Evolutionary conservation across 2,888 invertebrate species (phyloP).

Genomic region (Rhingia rostrata): DNA sequence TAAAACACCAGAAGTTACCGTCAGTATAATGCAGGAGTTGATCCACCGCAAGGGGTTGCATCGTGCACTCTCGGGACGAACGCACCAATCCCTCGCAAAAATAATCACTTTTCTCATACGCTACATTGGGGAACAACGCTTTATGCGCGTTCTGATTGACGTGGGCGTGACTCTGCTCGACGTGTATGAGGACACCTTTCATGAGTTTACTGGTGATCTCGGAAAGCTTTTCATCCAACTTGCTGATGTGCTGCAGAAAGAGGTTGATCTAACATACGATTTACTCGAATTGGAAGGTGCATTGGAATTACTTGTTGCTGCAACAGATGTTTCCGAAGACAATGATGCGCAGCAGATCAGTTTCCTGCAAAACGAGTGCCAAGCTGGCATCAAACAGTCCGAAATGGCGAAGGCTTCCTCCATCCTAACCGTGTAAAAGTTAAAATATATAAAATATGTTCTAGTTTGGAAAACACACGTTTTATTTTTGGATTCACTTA

Average conservation of each 20-base stretch:
- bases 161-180: constrained; percentile 90
- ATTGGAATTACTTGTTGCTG: constrained; percentile 87
- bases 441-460: constrained; percentile 6
- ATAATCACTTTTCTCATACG: constrained; percentile 91
- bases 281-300: constrained; percentile 88
- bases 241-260: constrained; percentile 86
- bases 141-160: constrained; percentile 89
- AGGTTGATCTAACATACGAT: constrained; percentile 87
- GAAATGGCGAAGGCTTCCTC: constrained; percentile 78
- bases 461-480: neutral
- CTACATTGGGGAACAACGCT: constrained; percentile 89
- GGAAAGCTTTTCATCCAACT: constrained; percentile 86
- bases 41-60: constrained; percentile 91
- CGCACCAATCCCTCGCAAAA: constrained; percentile 86
- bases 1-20: constrained; percentile 89
- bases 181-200: constrained; percentile 87
- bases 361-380: constrained; percentile 74
- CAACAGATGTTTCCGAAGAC: constrained; percentile 83
- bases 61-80: constrained; percentile 89
- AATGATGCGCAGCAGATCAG: constrained; percentile 60
- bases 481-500: neutral
- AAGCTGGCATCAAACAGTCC: constrained; percentile 78
- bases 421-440: constrained; percentile 75
- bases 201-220: constrained; percentile 86
- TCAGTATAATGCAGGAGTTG: constrained; percentile 93